Conservation (phyloP, 2,797 vertebrate species). For the Chrosomus eos region DNA sequence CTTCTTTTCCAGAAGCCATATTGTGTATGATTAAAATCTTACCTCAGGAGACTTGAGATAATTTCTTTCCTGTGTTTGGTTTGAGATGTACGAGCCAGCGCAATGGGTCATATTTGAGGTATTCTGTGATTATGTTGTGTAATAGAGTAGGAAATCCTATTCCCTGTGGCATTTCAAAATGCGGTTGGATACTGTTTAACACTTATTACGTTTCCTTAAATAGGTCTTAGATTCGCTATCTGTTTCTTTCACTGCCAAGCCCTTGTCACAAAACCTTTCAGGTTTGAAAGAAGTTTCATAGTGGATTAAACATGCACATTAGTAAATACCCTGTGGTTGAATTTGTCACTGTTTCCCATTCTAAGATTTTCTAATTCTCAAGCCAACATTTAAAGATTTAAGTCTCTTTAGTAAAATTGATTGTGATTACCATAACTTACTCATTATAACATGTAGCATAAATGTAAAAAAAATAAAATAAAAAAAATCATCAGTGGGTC, state of each 20-base stretch:
- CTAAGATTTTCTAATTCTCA: slow-evolving; percentile 40
- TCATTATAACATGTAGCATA: slow-evolving; percentile 21
- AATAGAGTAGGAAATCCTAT: slow-evolving; percentile 12
- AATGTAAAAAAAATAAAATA: slow-evolving; percentile 4
- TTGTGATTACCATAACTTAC: slow-evolving; percentile 36
- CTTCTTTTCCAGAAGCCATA: slow-evolving; percentile 35
- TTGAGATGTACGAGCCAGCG: neutral
- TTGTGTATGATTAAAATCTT: slow-evolving; percentile 26
- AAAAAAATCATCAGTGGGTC: neutral
- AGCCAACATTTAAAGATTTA: slow-evolving; percentile 31
- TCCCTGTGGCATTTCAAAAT: slow-evolving; percentile 37
- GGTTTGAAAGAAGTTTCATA: neutral
- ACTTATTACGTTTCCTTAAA: slow-evolving; percentile 26
- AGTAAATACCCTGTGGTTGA: slow-evolving; percentile 25
- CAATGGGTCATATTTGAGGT: neutral
- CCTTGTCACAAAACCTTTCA: slow-evolving; percentile 18
- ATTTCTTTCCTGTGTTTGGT: slow-evolving; percentile 17
- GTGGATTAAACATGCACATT: slow-evolving; percentile 40
- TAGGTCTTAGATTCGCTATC: neutral
- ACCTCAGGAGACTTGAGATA: neutral
- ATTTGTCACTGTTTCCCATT: slow-evolving; percentile 30
- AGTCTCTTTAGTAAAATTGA: slow-evolving; percentile 47
- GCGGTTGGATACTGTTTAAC: slow-evolving; percentile 18
- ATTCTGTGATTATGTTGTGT: slow-evolving; percentile 21
- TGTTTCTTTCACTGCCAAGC: slow-evolving; percentile 1